Evolutionary conservation across 1,140 invertebrate genomes (phyloP), one percentile per base, ranked within the genome.

Genomic region (Reticulitermes speratus): DNA sequence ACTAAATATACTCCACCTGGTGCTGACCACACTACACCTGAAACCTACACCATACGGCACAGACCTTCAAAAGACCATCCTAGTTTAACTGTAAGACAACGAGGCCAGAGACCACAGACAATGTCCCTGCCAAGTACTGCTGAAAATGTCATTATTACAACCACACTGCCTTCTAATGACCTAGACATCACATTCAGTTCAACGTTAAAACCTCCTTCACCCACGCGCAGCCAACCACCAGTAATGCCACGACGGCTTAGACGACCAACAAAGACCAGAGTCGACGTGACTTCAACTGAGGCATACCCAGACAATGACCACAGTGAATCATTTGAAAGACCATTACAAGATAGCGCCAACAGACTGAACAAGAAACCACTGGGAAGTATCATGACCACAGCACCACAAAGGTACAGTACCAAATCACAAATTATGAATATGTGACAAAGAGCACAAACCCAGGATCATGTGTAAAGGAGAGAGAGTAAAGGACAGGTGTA

Each of bases 341-440:
- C 83, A 30, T 19, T 75, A 75, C 65, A 84, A 84, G 25, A 44
- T 48, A 84, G 25, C n/a, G 45, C 12, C 52, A 84, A 32, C 52
- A 84, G 83, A 84, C 83, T 52, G 45, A 84, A 84, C 83, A 84
- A 55, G 83, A 84, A 59, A 84, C 44, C 52, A 30, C 44, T 59
- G 44, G 83, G 45, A 45, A 52, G 83, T 19, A 84, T 16, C 83
- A 55, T n/a, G 45, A 48, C 45, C 48, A 21, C 45, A 16, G 7
- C 65, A 75, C n/a, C 65, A 75, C 65, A 75, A 8, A 75, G 65
- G 65, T 75, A 75, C 65, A 75, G 65, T 75, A 75, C 25, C 52
- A 55, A 55, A 16, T 55, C 14, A 16, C 19, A 16, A 55, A 16
- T 21, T 55, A 55, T 55, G 19, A 16, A 75, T 8, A 25, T 30